phyloP scores from a whole-genome alignment of 2,888 invertebrate genomes.

The Eupithecia inturbata region DNA sequence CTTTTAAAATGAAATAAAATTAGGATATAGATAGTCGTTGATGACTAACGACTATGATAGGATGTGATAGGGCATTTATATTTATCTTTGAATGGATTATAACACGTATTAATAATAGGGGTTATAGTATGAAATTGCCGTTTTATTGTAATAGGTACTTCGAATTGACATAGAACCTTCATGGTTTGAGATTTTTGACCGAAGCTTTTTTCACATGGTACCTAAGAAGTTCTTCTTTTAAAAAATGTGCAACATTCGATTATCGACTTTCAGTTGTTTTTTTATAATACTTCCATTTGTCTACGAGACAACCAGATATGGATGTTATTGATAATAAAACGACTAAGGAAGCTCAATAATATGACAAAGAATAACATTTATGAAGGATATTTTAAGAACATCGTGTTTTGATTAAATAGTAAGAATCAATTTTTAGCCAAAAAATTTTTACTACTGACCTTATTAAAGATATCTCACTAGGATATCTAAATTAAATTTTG shows the following conservation, averaged over 20 bases:
- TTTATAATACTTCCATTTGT: neutral
- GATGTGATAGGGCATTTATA: neutral
- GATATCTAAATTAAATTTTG: neutral
- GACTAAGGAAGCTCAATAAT: neutral
- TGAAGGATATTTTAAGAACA: neutral
- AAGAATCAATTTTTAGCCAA: too few species aligned
- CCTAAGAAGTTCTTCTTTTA: too few species aligned
- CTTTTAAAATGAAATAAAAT: neutral
- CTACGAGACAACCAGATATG: neutral
- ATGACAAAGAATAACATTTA: neutral
- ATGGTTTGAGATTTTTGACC: too few species aligned
- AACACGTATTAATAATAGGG: neutral
- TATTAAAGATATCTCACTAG: too few species aligned
- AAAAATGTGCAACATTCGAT: too few species aligned
- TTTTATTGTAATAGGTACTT: too few species aligned
- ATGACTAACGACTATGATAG: neutral
- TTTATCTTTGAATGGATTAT: neutral
- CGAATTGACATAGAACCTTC: too few species aligned
- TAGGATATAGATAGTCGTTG: neutral
- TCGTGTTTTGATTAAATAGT: neutral
- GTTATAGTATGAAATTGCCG: too few species aligned
- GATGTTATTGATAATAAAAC: neutral
- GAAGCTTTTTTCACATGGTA: too few species aligned
- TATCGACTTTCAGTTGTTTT: too few species aligned
- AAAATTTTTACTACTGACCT: too few species aligned